A percentile compares a stretch with the other conserved stretches of the same genome.
phyloP scores from a whole-genome alignment of 2,797 vertebrate genomes.

The Podargus strigoides region DNA sequence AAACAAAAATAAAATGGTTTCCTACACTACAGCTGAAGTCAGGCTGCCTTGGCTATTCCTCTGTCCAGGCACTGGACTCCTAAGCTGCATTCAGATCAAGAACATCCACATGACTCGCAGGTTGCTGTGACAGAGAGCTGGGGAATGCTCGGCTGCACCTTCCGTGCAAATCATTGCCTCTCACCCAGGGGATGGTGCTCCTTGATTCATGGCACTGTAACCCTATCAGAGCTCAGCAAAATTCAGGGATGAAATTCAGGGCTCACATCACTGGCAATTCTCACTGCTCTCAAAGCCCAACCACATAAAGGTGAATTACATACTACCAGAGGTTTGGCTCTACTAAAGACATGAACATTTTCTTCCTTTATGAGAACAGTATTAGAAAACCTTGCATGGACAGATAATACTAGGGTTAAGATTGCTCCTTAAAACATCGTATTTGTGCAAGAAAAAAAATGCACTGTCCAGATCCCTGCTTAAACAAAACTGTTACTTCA shows the following conservation, averaged over 20 bases:
- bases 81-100: background rate
- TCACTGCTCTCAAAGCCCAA: background rate
- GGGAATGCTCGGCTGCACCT: background rate
- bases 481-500: background rate
- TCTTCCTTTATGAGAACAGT: background rate
- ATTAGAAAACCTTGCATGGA: background rate
- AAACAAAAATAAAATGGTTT: background rate
- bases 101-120: fast-evolving
- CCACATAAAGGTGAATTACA: background rate
- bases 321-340: background rate
- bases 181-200: fast-evolving
- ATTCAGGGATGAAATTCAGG: fast-evolving
- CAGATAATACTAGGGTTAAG: background rate
- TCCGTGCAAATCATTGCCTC: background rate
- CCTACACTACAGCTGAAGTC: background rate
- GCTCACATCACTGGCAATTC: background rate
- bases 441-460: background rate
- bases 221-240: fast-evolving
- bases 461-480: background rate
- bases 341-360: fast-evolving
- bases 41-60: background rate
- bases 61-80: background rate
- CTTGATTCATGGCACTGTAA: fast-evolving
- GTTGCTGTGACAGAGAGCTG: background rate
- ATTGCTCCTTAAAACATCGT: background rate